Evolutionary conservation across 1,140 invertebrate genomes (phyloP).

Genomic region (Mercenaria mercenaria): DNA sequence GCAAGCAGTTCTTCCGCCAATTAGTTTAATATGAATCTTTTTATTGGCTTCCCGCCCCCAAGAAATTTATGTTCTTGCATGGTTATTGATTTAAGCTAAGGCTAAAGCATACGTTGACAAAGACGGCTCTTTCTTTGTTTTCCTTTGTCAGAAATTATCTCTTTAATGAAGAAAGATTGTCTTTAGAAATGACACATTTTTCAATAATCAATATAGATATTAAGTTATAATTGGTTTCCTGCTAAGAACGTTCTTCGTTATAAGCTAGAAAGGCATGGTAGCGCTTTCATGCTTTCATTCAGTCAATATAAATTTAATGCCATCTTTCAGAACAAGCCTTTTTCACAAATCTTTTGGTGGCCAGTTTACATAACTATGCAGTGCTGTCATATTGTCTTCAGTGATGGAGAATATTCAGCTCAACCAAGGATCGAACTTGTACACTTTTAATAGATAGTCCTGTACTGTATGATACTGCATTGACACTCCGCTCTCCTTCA

Average conservation of each 20-base stretch:
- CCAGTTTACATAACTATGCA: too few relatives aligned
- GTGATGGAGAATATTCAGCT: too few relatives aligned
- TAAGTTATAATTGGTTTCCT: background rate
- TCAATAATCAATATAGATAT: slow-evolving; percentile 31
- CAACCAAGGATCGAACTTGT: too few relatives aligned
- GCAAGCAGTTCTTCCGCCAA: background rate
- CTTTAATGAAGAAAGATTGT: background rate
- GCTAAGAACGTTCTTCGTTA: background rate
- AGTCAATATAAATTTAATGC: too few relatives aligned
- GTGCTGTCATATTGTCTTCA: too few relatives aligned
- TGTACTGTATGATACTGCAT: too few relatives aligned
- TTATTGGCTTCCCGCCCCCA: slow-evolving; percentile 9
- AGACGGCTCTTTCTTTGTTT: slow-evolving; percentile 3
- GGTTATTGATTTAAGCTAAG: background rate
- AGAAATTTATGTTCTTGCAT: background rate
- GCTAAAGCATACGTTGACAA: background rate
- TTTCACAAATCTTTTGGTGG: too few relatives aligned
- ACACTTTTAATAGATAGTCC: too few relatives aligned
- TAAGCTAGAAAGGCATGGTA: too few relatives aligned
- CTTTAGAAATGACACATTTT: background rate
- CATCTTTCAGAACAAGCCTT: too few relatives aligned
- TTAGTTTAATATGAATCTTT: slow-evolving; percentile 18
- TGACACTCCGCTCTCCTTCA: too few relatives aligned
- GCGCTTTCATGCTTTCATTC: too few relatives aligned
- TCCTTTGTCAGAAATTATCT: slow-evolving; percentile 38